These are phyloP conservation scores for Pygoscelis adeliae DNA, from an alignment of 2,113 vertebrate genomes.

Conservation along the genomic window DNA sequence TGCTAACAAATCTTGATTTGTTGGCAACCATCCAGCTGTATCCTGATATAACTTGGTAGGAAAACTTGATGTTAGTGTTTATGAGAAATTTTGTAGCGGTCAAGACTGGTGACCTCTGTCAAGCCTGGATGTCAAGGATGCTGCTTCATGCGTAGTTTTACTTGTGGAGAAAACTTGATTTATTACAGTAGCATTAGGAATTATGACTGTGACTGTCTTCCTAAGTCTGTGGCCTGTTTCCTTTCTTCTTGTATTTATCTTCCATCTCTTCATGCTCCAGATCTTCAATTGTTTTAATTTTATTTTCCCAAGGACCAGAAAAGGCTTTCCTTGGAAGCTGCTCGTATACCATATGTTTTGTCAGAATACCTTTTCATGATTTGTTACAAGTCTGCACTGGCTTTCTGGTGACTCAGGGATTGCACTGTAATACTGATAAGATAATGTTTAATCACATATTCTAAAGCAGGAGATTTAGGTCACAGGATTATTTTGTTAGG, in stretches of 20 bases:
- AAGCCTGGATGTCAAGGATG: background rate
- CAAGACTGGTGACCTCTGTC: background rate
- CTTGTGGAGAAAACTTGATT: background rate
- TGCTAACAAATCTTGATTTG: background rate
- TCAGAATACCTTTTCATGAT: background rate
- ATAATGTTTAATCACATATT: constrained; percentile 60
- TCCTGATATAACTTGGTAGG: background rate
- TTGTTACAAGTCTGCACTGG: background rate
- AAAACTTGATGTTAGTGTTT: background rate
- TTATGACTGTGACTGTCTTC: background rate
- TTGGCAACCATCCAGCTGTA: background rate
- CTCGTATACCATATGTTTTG: background rate
- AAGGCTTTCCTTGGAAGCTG: background rate
- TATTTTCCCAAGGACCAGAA: background rate
- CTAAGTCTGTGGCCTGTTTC: background rate
- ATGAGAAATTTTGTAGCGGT: background rate
- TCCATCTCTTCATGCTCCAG: background rate
- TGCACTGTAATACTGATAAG: background rate
- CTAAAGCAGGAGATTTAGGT: constrained; percentile 54
- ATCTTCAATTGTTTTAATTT: background rate
- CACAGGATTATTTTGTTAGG: constrained; percentile 60
- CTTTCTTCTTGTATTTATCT: background rate
- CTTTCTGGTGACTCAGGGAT: constrained; percentile 31
- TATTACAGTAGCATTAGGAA: background rate
- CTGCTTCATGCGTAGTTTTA: background rate